Percentiles rank a stretch among this genome's conserved stretches.
These are phyloP conservation scores for Scopus umbretta DNA, from an alignment of 2,113 vertebrate genomes.

Conservation along the genomic window DNA sequence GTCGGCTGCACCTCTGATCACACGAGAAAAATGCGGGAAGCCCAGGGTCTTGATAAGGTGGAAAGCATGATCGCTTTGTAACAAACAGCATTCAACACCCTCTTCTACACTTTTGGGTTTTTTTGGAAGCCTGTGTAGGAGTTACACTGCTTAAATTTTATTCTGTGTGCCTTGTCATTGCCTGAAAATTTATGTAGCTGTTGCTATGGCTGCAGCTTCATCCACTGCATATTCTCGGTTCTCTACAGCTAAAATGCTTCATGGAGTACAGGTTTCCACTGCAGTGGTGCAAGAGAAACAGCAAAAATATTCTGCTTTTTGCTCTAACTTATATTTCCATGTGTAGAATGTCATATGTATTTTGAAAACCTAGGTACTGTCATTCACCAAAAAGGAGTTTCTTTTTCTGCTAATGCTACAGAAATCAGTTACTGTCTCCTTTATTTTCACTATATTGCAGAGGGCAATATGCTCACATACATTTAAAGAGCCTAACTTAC, in stretches of 20 bases:
- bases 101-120: background rate
- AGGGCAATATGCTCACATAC: background rate
- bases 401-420: background rate
- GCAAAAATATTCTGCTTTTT: background rate
- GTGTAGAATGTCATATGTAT: background rate
- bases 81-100: background rate
- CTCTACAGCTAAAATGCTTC: conserved; percentile 36
- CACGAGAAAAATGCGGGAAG: background rate
- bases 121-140: background rate
- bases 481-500: background rate
- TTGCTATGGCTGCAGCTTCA: conserved; percentile 50
- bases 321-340: background rate
- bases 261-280: conserved; percentile 49
- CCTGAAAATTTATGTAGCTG: conserved; percentile 33
- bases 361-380: background rate
- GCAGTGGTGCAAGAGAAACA: background rate
- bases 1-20: background rate
- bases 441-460: background rate
- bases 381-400: background rate
- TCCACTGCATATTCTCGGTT: conserved; percentile 8
- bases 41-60: background rate
- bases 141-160: conserved; percentile 30
- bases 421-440: background rate
- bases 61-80: background rate
- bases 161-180: background rate